phyloP scores from a whole-genome alignment of 2,797 vertebrate genomes.

The Rhadinocentrus ornatus region DNA sequence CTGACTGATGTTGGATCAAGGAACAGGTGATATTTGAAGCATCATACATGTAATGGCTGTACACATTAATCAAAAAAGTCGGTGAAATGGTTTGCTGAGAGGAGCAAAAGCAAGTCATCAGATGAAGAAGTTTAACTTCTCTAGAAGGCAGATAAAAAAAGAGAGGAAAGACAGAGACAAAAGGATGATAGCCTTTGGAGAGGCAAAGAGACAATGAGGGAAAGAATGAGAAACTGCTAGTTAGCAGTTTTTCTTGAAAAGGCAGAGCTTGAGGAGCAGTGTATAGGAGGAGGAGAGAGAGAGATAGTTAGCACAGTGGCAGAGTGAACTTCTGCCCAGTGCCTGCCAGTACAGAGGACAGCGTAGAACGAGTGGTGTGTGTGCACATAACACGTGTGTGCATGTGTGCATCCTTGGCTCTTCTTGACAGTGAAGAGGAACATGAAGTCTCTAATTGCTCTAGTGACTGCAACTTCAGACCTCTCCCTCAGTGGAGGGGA shows the following conservation, averaged over 20 bases:
- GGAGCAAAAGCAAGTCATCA: constrained; percentile 1
- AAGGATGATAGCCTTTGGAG: constrained; percentile 32
- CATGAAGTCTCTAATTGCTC: constrained; percentile 79
- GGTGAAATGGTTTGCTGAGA: not conserved
- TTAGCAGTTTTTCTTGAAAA: constrained; percentile 59
- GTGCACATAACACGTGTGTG: constrained; percentile 4
- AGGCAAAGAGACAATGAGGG: constrained; percentile 22
- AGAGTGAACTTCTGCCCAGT: constrained; percentile 76
- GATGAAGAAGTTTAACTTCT: constrained; percentile 48
- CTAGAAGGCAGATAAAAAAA: constrained; percentile 41
- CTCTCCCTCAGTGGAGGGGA: constrained; percentile 48
- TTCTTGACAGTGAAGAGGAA: constrained; percentile 72
- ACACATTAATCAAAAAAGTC: constrained; percentile 6
- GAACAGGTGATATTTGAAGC: not conserved
- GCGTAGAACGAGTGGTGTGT: constrained; percentile 35
- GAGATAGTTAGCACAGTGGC: constrained; percentile 69
- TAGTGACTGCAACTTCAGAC: constrained; percentile 70
- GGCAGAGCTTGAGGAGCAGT: constrained; percentile 43
- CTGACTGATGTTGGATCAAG: not conserved
- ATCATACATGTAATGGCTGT: constrained; percentile 33
- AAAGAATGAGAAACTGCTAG: constrained; percentile 49
- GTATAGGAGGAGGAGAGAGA: constrained; percentile 33
- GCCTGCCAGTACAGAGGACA: constrained; percentile 62
- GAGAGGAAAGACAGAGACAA: constrained; percentile 26
- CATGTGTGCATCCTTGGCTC: constrained; percentile 33